Evolutionary conservation across 2,888 invertebrate genomes (phyloP), one percentile per base, ranked within the genome.

Genomic region (Bombylius discolor): DNA sequence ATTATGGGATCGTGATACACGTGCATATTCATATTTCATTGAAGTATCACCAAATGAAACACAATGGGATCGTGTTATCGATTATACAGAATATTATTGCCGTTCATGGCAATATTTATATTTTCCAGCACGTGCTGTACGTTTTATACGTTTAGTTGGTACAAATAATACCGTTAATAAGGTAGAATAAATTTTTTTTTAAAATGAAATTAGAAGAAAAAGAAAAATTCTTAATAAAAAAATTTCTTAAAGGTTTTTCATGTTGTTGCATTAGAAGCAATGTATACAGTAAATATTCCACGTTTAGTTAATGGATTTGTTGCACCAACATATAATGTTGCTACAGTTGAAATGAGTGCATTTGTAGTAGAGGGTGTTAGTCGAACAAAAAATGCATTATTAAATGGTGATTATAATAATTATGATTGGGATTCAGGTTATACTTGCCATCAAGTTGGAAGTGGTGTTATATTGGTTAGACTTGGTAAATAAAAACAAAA

Each of bases 371-470:
- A 99, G 77, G 99, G 99, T 57, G 98, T 99, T 59, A 85, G 85
- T 67, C 87, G 98, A 12, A 87, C 89, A 50, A 81, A 97, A 62
- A 96, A 99, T 78, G 91, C 95, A 1, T 79, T 99, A 12, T 80
- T 99, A 58, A 97, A 99, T 79, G 98, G 98, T 13, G 94, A 98
- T 73, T 90, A 84, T 55, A 82, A 85, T 66, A 87, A 90, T 76
- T 99, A 98, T 75, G 96, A 98, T 78, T 98, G 97, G 97, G 98
- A 99, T 76, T 90, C 89, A 55, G 97, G 97, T 60, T 98, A 97
- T 75, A 97, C 96, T 5, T 97, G 96, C 73, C 96, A 97, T 78
- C 96, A 96, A 76, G 78, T 94, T 59, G 93, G 94, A 64, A 89
- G 91, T 62, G 97, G 98, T 57, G 86, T 91, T 64, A 96, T 99